Evolutionary conservation across 2,888 invertebrate species (phyloP).

Genomic region (Leptinotarsa peninsularis): DNA sequence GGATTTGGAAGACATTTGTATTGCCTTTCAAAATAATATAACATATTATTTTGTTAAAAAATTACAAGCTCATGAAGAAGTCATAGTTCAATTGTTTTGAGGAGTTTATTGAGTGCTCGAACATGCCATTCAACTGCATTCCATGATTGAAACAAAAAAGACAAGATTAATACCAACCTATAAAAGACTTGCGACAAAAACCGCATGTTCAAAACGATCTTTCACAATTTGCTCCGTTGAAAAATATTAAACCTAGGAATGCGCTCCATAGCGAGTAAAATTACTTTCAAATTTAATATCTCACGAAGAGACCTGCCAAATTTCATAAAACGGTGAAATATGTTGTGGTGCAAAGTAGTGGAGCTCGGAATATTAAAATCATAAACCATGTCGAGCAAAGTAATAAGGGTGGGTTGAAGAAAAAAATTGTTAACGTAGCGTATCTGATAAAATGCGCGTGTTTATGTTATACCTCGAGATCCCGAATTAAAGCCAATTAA

Average conservation of each 20-base stretch:
- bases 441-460: conserved; percentile 26
- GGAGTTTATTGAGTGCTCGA: too few species aligned
- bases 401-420: conserved; percentile 16
- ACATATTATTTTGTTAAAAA: too few species aligned
- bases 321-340: conserved; percentile 35
- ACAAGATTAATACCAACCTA: not conserved
- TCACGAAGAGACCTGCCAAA: conserved; percentile 29
- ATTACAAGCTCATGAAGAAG: too few species aligned
- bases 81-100: too few species aligned
- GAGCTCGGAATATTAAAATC: conserved; percentile 34
- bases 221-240: conserved; percentile 8
- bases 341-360: conserved; percentile 31
- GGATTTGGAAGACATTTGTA: too few species aligned
- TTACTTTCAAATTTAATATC: conserved; percentile 29
- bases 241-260: conserved; percentile 10
- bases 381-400: conserved; percentile 31
- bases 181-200: not conserved
- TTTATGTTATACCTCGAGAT: conserved; percentile 28
- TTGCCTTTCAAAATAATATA: too few species aligned
- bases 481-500: conserved; percentile 31
- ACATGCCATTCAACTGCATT: too few species aligned
- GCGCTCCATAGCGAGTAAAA: conserved; percentile 5
- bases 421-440: conserved; percentile 34
- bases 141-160: too few species aligned
- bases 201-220: conserved; percentile 13